Evolutionary conservation across 2,797 vertebrate genomes (phyloP), one percentile per base, ranked within the genome.

Genomic region (Mionectes olivaceus): DNA sequence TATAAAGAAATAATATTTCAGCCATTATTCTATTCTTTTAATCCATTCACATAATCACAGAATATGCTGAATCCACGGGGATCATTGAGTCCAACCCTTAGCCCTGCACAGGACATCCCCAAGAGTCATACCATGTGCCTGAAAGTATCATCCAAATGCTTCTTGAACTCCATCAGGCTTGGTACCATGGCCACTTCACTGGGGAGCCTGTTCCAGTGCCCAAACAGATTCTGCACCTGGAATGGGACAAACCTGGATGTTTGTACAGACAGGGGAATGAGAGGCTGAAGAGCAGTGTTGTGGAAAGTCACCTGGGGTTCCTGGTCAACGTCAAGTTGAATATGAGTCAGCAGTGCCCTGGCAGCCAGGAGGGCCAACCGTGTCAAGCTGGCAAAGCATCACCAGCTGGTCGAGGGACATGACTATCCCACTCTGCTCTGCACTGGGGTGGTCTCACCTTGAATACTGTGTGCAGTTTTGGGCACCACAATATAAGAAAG

Each of bases 351-450:
- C 60, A 61, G 39, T 63, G 60, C 60, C 39, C 28, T 43, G 60
- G 21, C 19, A 43, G 28, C 39, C 39, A 32, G 28, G 39, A 63
- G 39, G 21, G 39, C 28, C 39, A 63, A 23, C 21, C 3, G 0
- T 23, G 28, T 32, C 39, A 35, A 35, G 35, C 35, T 35, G 35
- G 19, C 13, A 41, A 21, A 43, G 39, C 60, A 43, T 61, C 28
- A 1, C 60, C 39, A 43, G 21, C 14, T 3, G 1, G 10, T 17
- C 1, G 1, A 32, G 60, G 28, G 60, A 32, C 28, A 10, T 13
- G 28, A 43, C 32, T 43, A 14, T n/a, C 30, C 41, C 4, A 1
- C 41, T 63, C 30, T 63, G 30, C 7, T 44, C 60, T 22, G 19
- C 28, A 32, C 41, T 63, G 10, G 28, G 13, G 28, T 3, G 5